Evolutionary conservation across 2,113 vertebrate species (phyloP), one percentile per base, ranked within the genome.

Genomic region (Podarcis raffonei): DNA sequence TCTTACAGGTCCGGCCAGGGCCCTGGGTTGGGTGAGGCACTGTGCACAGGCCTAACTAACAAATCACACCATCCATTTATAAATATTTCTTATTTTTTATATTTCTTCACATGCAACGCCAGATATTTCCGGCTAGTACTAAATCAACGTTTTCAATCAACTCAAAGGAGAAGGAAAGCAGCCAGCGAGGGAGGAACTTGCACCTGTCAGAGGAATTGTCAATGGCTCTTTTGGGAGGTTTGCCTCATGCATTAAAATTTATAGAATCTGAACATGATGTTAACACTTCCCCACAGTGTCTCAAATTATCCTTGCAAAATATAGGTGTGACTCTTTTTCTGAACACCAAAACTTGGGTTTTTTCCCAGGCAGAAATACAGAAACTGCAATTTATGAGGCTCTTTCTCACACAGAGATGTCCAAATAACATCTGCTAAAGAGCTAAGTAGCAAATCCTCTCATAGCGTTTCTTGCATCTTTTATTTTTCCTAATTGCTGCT

Each of bases 181-280:
- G 37, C 25, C 32, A 59, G 53, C 20, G 22, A 62, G 35, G 69
- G 22, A 88, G 37, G 20, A 65, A 83, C 35, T 65, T 83, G 57
- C 59, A 65, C 59, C 76, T 69, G 42, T 69, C n/a, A 87, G 42
- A 5, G 30, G 30, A 86, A 9, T 20, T 48, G 75, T 4, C 42
- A 74, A 75, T 66, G n/a, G 22, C 32, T 81, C 72, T 37, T 75
- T 23, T 9, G 69, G 35, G 86, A 82, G 0, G 0, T 74, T 62
- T 42, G 66, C 18, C 71, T 23, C 1, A 59, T 9, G 2, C 32
- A 84, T 69, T 22, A 37, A 68, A 76, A 80, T 90, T 65, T 3
- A 66, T 65, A 66, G 2, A 85, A 9, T 0, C 42, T 32, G 80
- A 16, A 32, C 39, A 69, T 39, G 39, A 68, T 0, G 0, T 88